phyloP scores from a whole-genome alignment of 2,888 invertebrate genomes.

The Volucella inanis region DNA sequence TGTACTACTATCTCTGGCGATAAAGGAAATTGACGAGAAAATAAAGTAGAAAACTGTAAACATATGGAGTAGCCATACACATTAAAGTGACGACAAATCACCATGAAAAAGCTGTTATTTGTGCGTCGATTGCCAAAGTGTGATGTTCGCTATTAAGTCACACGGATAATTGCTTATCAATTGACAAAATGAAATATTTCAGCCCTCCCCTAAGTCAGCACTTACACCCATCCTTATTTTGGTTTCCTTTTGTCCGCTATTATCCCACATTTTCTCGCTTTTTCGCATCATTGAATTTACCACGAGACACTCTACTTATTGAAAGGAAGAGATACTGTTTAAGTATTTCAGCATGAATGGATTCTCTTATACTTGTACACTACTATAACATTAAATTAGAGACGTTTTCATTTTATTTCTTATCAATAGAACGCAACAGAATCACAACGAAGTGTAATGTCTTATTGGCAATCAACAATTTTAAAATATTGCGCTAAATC shows the following conservation, averaged over 20 bases:
- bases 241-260: background rate
- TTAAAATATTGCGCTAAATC: too few species aligned
- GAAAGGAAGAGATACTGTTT: conserved; percentile 22
- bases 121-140: conserved; percentile 40
- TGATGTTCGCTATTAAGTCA: conserved; percentile 41
- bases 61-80: background rate
- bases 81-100: too few species aligned
- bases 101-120: conserved; percentile 12
- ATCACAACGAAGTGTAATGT: too few species aligned
- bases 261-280: conserved; percentile 42
- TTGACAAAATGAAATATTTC: conserved; percentile 47
- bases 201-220: conserved; percentile 1
- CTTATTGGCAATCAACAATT: too few species aligned
- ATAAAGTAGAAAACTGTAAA: conserved; percentile 8
- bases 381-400: too few species aligned
- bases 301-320: background rate
- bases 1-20: background rate
- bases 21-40: background rate
- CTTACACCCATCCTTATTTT: background rate
- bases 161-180: conserved; percentile 71
- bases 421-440: too few species aligned
- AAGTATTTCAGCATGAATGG: conserved; percentile 3
- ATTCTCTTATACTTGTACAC: too few species aligned
- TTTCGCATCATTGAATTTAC: background rate
- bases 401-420: too few species aligned